phyloP scores from a whole-genome alignment of 1,140 invertebrate genomes.

The Tetranychus cinnabarinus region DNA sequence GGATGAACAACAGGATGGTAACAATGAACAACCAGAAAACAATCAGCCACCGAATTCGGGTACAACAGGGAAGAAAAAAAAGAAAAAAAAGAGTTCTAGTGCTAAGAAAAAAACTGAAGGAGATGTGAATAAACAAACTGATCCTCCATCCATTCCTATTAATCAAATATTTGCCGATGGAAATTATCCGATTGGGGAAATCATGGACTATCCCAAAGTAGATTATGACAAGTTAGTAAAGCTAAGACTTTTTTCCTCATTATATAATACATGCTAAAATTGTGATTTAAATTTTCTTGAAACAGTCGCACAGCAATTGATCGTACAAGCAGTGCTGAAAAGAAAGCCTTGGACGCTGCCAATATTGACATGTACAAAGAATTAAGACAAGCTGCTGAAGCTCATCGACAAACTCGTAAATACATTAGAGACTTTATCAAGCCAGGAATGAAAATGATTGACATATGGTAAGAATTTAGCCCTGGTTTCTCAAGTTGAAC shows the following conservation, averaged over 20 bases:
- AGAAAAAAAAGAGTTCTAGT: no score
- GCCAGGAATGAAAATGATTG: conserved; percentile 96
- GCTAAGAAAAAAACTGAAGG: no score
- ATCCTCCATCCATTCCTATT: conserved; percentile 69
- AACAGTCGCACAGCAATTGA: conserved; percentile 54
- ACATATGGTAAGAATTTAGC: conserved; percentile 46
- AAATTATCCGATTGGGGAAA: conserved; percentile 29
- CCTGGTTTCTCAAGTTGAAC: neutral
- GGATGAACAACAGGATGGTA: no score
- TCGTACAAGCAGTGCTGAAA: conserved; percentile 70
- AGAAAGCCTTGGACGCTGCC: conserved; percentile 33
- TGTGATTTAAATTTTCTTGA: no score
- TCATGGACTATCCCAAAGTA: conserved; percentile 20
- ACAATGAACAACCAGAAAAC: no score
- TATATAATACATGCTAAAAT: neutral
- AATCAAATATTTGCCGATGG: conserved; percentile 58
- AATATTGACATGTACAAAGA: conserved; percentile 70
- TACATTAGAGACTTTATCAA: conserved; percentile 81
- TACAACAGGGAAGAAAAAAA: conserved; percentile 17
- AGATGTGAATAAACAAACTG: conserved; percentile 34
- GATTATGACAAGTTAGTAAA: conserved; percentile 14
- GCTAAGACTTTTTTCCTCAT: neutral
- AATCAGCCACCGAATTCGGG: no score
- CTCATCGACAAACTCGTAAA: conserved; percentile 77
- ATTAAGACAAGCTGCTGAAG: conserved; percentile 81